Evolutionary conservation across 1,140 invertebrate genomes (phyloP), one percentile per base, ranked within the genome.

Genomic region (Drosophila sturtevanti): DNA sequence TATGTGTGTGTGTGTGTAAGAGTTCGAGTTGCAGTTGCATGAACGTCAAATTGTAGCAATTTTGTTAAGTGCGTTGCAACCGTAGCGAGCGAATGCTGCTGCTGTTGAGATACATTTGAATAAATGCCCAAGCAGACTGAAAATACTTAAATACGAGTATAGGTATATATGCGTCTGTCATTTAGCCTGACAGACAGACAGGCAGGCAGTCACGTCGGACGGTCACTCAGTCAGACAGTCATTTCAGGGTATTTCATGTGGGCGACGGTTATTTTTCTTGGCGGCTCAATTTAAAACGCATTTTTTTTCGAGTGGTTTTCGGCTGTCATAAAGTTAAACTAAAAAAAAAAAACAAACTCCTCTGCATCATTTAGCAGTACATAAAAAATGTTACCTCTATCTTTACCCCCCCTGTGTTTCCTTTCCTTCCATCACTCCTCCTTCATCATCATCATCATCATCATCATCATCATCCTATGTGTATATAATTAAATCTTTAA

Each of bases 281-380:
- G 54, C 66, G 65, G 54, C 55, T 72, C 52, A 31, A 44, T 55
- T 63, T 74, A 44, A 63, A 73, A 63, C 58, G 65, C 70, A 69
- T 74, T 73, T 44, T 35, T 63, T 63, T 68, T 72, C 41, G 37
- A 56, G 61, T 68, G 55, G 62, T 63, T 56, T 56, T 56, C 27
- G 54, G 54, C 54, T 76, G 68, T 66, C 61, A 68, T 68, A 63
- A 59, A 44, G 16, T 56, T 56, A 10, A 56, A 56, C 9, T 48
- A 16, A 21, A 21, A 11, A 35, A 56, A 54, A 76, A 63, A 72
- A 63, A 41, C 10, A 21, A 71, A 79, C 77, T 79, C 79, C 79
- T 82, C 79, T 82, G 79, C 79, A 82, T 66, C 61, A 79, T 79
- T 81, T 79, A 81, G 62, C 77, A 79, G 79, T 67, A 79, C 68